phyloP scores from a whole-genome alignment of 2,113 vertebrate species.

The Sakesphorus luctuosus region DNA sequence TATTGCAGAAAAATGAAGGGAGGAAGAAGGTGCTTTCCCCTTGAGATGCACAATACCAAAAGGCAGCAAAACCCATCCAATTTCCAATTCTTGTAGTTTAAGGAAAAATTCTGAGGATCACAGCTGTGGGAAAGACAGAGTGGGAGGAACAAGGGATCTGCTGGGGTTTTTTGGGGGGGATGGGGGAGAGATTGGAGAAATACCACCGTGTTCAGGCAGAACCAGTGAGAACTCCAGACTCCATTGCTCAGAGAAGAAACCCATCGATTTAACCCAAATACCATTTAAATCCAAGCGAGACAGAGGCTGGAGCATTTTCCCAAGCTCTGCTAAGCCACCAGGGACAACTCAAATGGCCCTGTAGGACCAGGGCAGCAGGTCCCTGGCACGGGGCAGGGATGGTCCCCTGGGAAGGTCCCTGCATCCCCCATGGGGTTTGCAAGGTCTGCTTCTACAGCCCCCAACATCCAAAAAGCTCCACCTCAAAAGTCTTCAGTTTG shows the following conservation, averaged over 20 bases:
- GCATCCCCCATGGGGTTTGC: fast-evolving
- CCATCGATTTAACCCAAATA: fast-evolving
- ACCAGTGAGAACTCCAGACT: not conserved
- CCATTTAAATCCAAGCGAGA: too few species aligned
- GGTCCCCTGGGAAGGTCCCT: not conserved
- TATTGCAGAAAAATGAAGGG: not conserved
- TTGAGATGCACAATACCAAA: not conserved
- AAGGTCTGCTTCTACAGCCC: not conserved
- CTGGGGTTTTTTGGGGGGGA: too few species aligned
- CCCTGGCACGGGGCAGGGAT: not conserved
- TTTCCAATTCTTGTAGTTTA: not conserved
- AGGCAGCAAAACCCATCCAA: not conserved
- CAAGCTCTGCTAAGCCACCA: not conserved
- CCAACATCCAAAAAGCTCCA: not conserved
- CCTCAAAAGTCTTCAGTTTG: not conserved
- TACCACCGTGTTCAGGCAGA: not conserved
- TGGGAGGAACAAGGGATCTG: not conserved
- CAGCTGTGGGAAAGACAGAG: not conserved
- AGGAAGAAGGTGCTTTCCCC: not conserved
- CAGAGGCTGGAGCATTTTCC: not conserved
- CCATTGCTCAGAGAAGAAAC: not conserved
- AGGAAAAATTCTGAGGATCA: not conserved
- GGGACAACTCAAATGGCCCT: not conserved
- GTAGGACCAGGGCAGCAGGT: not conserved
- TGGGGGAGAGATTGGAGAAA: not conserved